Percentiles rank a stretch among this genome's conserved stretches.
These are phyloP conservation scores for Amazonetta brasiliensis DNA, from an alignment of 2,797 vertebrate species.

Conservation along the genomic window DNA sequence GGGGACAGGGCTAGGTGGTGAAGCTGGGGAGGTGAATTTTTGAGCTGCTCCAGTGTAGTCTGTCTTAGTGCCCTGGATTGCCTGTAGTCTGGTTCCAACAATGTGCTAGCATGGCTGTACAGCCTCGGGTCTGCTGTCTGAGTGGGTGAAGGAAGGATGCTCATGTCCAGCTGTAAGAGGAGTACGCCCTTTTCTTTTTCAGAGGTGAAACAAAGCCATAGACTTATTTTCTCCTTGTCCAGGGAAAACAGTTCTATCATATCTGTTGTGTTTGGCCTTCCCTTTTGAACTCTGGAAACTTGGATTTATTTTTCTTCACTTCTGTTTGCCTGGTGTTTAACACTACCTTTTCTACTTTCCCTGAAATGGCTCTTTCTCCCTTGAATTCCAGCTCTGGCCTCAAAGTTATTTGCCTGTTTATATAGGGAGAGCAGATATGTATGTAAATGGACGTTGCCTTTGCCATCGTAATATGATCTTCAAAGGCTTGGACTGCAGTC, in stretches of 20 bases:
- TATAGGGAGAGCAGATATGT: conserved; percentile 17
- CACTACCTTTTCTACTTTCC: conserved; percentile 13
- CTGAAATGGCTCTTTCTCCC: neutral
- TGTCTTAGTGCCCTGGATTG: neutral
- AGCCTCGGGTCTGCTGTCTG: neutral
- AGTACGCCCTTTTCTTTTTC: neutral
- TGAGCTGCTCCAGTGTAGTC: rapidly evolving
- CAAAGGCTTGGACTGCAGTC: conserved; percentile 33
- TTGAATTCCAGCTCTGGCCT: conserved; percentile 21
- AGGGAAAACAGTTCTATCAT: neutral
- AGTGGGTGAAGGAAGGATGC: neutral
- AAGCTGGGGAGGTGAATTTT: neutral
- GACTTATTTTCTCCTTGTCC: neutral
- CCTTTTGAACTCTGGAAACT: neutral
- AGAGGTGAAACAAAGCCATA: neutral
- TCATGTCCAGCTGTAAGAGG: neutral
- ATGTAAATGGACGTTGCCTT: conserved; percentile 2
- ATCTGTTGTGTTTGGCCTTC: neutral
- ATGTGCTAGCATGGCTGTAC: neutral
- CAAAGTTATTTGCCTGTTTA: conserved; percentile 47
- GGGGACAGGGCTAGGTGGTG: neutral
- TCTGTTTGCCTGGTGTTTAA: neutral
- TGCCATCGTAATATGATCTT: conserved; percentile 42
- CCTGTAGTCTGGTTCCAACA: rapidly evolving
- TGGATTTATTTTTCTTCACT: neutral